These are phyloP conservation scores for Potamarius usumacintae DNA, from an alignment of 2,113 vertebrate species.

Conservation along the genomic window DNA sequence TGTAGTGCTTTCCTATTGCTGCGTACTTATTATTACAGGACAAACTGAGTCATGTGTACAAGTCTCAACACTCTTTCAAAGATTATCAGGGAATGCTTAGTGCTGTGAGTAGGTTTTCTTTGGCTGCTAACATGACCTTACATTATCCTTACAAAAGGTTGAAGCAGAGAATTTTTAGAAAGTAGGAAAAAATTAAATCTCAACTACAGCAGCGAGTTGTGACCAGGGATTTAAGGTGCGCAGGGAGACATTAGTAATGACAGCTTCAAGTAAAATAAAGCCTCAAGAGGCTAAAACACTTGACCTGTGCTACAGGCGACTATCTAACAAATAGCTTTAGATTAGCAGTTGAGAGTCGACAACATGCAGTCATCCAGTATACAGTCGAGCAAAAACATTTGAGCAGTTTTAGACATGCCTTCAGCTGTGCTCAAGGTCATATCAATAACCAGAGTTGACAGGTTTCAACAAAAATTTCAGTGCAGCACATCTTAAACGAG, in stretches of 20 bases:
- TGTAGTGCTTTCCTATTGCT: neutral
- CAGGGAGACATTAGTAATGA: neutral
- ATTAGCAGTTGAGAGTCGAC: neutral
- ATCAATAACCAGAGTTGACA: neutral
- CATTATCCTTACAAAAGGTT: neutral
- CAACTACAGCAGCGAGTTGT: neutral
- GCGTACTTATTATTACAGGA: conserved; percentile 12
- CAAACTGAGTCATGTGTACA: conserved; percentile 20
- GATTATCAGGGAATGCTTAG: neutral
- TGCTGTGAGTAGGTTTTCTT: neutral
- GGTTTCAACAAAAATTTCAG: neutral
- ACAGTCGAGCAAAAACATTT: neutral
- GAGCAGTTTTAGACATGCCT: neutral
- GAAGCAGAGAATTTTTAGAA: neutral
- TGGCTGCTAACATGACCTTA: neutral
- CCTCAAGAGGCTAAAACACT: neutral
- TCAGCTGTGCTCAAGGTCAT: neutral
- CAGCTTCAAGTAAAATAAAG: neutral
- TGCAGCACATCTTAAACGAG: neutral
- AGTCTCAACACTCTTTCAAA: neutral
- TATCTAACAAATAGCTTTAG: neutral
- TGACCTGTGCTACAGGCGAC: neutral
- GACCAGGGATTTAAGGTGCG: neutral
- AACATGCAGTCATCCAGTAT: neutral
- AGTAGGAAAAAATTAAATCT: neutral